phyloP scores from a whole-genome alignment of 2,797 vertebrate species.

The Cygnus olor region DNA sequence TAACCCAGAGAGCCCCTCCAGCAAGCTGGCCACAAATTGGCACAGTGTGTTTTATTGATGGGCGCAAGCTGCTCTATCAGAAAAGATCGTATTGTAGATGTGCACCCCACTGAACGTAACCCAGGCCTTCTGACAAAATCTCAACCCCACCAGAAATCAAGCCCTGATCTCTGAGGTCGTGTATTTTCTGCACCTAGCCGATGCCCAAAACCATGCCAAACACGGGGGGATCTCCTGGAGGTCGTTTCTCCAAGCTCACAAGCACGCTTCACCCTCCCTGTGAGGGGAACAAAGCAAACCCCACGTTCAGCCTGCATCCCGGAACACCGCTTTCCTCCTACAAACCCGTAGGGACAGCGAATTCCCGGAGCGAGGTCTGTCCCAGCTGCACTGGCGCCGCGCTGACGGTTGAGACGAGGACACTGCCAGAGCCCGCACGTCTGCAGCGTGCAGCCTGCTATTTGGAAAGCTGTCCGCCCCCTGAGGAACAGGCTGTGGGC shows the following conservation, averaged over 20 bases:
- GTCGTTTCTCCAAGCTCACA: too few relatives aligned
- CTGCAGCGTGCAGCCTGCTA: background rate
- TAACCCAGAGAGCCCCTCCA: background rate
- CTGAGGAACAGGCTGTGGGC: background rate
- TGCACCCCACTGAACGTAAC: background rate
- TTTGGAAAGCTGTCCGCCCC: background rate
- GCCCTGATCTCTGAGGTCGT: background rate
- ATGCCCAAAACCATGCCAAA: too few relatives aligned
- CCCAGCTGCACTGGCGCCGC: background rate
- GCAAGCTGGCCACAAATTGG: background rate
- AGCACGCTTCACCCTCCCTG: background rate
- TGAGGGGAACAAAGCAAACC: background rate
- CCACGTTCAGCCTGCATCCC: background rate
- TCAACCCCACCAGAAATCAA: too few relatives aligned
- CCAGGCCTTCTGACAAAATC: background rate
- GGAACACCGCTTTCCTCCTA: background rate
- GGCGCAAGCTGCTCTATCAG: too few relatives aligned
- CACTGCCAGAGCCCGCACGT: background rate
- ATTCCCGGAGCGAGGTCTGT: background rate
- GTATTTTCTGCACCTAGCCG: background rate
- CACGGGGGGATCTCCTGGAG: background rate
- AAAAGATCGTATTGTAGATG: background rate
- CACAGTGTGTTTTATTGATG: accelerated
- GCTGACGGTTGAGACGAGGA: background rate
- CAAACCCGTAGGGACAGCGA: accelerated